Conservation (phyloP, 35 echinoderm and acorn worm genomes). For the Patiria miniata region DNA sequence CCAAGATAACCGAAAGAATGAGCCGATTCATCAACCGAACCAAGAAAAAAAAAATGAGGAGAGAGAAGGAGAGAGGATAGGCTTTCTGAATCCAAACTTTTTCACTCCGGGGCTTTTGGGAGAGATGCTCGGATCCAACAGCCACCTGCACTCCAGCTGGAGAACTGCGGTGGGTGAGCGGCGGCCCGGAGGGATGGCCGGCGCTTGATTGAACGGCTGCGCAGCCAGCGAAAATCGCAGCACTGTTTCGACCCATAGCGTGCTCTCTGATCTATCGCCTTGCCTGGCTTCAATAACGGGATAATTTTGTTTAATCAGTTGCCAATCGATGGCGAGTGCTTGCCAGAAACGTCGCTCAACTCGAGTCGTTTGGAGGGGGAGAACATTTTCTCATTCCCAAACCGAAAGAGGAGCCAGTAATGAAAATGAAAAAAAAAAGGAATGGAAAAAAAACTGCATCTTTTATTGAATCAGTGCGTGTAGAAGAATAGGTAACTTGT, state of each 20-base stretch:
- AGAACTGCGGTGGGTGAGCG: neutral
- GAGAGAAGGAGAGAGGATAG: neutral
- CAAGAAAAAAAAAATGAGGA: neutral
- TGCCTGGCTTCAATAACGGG: slow-evolving; percentile 55
- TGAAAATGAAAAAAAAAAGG: slow-evolving; percentile 14
- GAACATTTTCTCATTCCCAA: neutral
- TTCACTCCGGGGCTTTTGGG: slow-evolving; percentile 35
- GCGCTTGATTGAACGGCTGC: slow-evolving; percentile 34
- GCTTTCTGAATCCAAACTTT: slow-evolving; percentile 47
- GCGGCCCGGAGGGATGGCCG: slow-evolving; percentile 38
- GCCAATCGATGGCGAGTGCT: slow-evolving; percentile 73
- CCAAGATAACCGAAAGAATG: slow-evolving; percentile 30
- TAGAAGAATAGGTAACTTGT: slow-evolving; percentile 47
- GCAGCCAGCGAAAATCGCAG: slow-evolving; percentile 61
- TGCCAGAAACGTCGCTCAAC: slow-evolving; percentile 38
- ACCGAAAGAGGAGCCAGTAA: slow-evolving; percentile 1
- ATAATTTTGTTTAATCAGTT: slow-evolving; percentile 96
- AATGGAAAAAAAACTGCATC: slow-evolving; percentile 24
- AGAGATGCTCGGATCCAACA: slow-evolving; percentile 19
- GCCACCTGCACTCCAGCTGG: slow-evolving; percentile 32
- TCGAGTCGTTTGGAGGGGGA: slow-evolving; percentile 24
- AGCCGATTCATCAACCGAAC: slow-evolving; percentile 9
- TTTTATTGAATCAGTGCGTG: slow-evolving; percentile 45
- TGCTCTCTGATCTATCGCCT: slow-evolving; percentile 89
- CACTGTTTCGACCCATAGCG: slow-evolving; percentile 54